Percentiles rank a stretch among this genome's conserved stretches.
phyloP scores from a whole-genome alignment of 2,113 vertebrate genomes.

The Anarhynchus alexandrinus region DNA sequence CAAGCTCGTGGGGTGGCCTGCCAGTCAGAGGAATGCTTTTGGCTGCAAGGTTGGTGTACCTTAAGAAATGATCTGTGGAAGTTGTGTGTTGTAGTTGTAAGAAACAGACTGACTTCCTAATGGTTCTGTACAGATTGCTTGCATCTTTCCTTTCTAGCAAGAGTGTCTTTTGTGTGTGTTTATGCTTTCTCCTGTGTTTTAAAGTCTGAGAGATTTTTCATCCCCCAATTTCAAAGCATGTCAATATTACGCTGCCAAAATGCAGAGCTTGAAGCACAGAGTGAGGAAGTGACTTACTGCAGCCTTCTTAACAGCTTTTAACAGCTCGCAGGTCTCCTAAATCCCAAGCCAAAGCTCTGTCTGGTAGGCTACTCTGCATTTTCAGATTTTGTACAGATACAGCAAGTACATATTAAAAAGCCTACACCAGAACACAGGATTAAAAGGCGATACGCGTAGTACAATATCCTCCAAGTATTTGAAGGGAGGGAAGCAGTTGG shows the following conservation, averaged over 20 bases:
- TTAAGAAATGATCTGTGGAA: neutral
- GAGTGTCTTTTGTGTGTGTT: neutral
- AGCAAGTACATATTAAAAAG: constrained; percentile 44
- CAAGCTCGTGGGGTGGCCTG: neutral
- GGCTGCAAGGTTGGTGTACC: neutral
- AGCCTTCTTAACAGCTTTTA: constrained; percentile 30
- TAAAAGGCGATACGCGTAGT: neutral
- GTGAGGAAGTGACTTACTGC: constrained; percentile 28
- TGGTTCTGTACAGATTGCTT: neutral
- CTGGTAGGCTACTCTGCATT: constrained; percentile 43
- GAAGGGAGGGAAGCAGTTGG: constrained; percentile 54
- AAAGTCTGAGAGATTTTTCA: constrained; percentile 23
- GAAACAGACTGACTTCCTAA: neutral
- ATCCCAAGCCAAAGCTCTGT: constrained; percentile 37
- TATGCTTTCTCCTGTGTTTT: neutral
- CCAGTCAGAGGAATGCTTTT: neutral
- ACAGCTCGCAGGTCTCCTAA: neutral
- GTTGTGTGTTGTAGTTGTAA: neutral
- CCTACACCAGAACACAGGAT: constrained; percentile 50
- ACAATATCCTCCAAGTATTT: constrained; percentile 50
- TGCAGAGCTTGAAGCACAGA: neutral
- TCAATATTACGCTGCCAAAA: neutral
- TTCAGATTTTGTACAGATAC: constrained; percentile 40
- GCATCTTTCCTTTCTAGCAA: neutral
- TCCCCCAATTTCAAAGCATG: neutral